Base-by-base conservation (phyloP, 2,113 vertebrate species). In the Poeciliopsis retropinna region DNA sequence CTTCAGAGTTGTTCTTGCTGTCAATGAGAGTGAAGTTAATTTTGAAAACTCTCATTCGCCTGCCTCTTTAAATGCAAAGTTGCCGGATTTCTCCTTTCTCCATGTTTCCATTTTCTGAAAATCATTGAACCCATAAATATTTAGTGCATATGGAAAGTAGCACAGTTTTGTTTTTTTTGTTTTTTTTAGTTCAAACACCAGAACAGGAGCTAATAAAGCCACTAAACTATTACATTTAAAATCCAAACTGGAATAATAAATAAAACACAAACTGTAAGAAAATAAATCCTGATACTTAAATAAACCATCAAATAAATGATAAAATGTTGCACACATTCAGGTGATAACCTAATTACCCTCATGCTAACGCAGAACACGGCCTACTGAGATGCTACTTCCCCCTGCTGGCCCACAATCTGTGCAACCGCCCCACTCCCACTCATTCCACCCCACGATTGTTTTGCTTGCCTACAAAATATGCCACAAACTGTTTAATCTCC, bases 321-420 rank as follows among this genome's bases (percentile, higher is more conserved):
- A 68, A 25, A 68, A 68, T 31, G 19, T 51, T 30, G 27, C 9
- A 68, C 28, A 51, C 4, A 51, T 30, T 68, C 28, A 68, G 14
- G 39, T 51, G 28, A 68, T 31, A 13, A 68, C 17, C 28, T 28
- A 51, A 68, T 44, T 68, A 12, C 66, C 66, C 30, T 10, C 39
- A 9, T 31, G 17, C 39, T 30, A 28, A 68, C 60, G 13, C 15
- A 17, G 28, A 51, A 6, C 14, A 68, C 6, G 22, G 28, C 27
- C 3, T 8, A 68, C 44, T 28, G 28, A 68, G 66, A 68, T 22
- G 66, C 44, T 19, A 51, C 41, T 22, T 68, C 8, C 41, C 28
- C 66, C 41, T 47, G 66, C 66, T 68, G 41, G 17, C 51, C 41
- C 10, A 31, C 66, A 34, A 57, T 70, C 30, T 57, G 30, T 32